These are phyloP conservation scores for Drosophila neoperkinsi DNA, from an alignment of 2,888 invertebrate species.

Conservation along the genomic window DNA sequence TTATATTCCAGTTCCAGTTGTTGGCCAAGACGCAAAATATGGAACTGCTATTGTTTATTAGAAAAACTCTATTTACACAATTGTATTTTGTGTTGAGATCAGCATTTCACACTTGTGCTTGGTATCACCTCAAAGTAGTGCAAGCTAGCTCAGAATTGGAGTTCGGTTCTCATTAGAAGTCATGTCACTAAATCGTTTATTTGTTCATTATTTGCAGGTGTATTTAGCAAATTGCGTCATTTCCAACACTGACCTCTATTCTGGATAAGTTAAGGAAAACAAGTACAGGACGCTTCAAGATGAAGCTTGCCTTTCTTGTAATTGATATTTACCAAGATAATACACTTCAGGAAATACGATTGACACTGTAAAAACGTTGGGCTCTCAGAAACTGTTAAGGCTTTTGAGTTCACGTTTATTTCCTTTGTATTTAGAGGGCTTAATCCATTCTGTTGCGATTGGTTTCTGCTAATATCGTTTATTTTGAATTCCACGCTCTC, in stretches of 20 bases:
- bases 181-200: conserved; percentile 48
- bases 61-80: conserved; percentile 63
- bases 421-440: conserved; percentile 17
- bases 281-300: not conserved
- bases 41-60: conserved; percentile 18
- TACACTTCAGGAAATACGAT: conserved; percentile 1
- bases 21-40: conserved; percentile 33
- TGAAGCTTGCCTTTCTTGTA: not conserved
- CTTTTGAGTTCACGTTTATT: not conserved
- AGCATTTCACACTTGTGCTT: conserved; percentile 27
- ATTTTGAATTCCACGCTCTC: conserved; percentile 17
- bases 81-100: conserved; percentile 55
- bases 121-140: conserved; percentile 34
- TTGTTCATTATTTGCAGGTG: conserved; percentile 37
- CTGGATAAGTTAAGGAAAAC: conserved; percentile 1
- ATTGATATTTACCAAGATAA: not conserved
- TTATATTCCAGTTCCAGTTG: conserved; percentile 29
- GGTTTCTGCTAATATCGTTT: conserved; percentile 23
- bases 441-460: conserved; percentile 22
- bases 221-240: conserved; percentile 53
- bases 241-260: conserved; percentile 21
- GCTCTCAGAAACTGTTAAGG: not conserved
- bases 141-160: not conserved
- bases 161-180: conserved; percentile 21
- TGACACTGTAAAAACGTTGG: not conserved